phyloP scores from a whole-genome alignment of 2,113 vertebrate genomes.

The Strix uralensis region DNA sequence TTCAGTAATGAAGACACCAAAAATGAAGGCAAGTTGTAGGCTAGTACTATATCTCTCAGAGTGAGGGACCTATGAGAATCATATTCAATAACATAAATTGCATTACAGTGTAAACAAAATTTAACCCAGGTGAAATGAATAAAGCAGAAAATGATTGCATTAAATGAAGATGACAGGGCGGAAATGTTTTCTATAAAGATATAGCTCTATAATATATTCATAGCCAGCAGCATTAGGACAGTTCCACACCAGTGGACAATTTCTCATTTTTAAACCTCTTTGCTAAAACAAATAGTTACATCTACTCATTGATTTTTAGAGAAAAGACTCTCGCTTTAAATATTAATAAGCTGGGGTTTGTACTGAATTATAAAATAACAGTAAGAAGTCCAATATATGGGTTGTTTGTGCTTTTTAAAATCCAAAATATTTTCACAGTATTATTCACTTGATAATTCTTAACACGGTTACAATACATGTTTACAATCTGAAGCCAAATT shows the following conservation, averaged over 20 bases:
- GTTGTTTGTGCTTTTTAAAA: not conserved
- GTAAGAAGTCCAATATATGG: not conserved
- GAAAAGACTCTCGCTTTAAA: not conserved
- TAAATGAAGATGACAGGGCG: not conserved
- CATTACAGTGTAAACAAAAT: slow-evolving; percentile 25
- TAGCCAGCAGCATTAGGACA: not conserved
- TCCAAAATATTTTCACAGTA: not conserved
- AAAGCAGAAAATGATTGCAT: slow-evolving; percentile 12
- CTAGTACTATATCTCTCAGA: not conserved
- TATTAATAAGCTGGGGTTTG: not conserved
- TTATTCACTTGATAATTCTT: not conserved
- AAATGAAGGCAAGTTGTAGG: not conserved
- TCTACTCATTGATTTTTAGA: not conserved
- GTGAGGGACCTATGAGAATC: not conserved
- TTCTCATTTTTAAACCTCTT: not conserved
- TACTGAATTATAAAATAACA: not conserved
- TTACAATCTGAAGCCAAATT: not conserved
- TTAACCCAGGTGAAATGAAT: slow-evolving; percentile 34
- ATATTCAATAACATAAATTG: not conserved
- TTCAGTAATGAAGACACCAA: not conserved
- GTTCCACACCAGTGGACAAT: not conserved
- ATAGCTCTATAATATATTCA: not conserved
- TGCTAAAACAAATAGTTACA: not conserved
- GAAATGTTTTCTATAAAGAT: not conserved
- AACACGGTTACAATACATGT: not conserved